Conservation (phyloP, 1,140 invertebrate species). For the Watersipora subatra region DNA sequence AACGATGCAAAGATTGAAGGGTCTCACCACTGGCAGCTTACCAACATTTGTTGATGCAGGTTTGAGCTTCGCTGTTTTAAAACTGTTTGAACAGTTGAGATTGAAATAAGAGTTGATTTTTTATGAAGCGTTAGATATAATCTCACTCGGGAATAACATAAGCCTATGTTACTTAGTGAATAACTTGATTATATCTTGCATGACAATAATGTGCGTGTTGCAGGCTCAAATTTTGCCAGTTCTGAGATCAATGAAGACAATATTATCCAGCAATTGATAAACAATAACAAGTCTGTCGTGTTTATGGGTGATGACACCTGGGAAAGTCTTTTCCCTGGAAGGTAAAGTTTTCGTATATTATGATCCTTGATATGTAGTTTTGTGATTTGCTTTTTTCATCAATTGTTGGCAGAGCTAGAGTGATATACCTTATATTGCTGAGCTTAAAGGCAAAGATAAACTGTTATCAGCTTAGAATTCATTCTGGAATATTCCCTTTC, state of each 20-base stretch:
- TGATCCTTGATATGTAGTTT: too few species aligned
- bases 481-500: too few species aligned
- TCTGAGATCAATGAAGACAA: conserved; percentile 82
- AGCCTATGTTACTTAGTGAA: background rate
- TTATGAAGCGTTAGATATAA: too few species aligned
- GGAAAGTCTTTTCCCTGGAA: conserved; percentile 49
- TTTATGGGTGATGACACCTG: conserved; percentile 95
- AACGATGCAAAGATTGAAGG: conserved; percentile 84
- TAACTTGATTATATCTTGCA: too few species aligned
- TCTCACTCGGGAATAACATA: background rate
- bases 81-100: background rate
- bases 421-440: too few species aligned
- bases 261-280: conserved; percentile 63
- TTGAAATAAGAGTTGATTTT: too few species aligned
- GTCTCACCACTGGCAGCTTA: conserved; percentile 80
- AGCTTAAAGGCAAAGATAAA: too few species aligned
- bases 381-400: too few species aligned
- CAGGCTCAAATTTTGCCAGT: conserved; percentile 79
- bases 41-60: conserved; percentile 71
- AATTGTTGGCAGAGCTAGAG: too few species aligned
- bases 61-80: too few species aligned
- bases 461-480: too few species aligned
- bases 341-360: too few species aligned
- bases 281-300: conserved; percentile 48
- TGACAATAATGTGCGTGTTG: conserved; percentile 36